Base-by-base conservation (phyloP, 2,888 invertebrate genomes). In the Eilema griseolum region DNA sequence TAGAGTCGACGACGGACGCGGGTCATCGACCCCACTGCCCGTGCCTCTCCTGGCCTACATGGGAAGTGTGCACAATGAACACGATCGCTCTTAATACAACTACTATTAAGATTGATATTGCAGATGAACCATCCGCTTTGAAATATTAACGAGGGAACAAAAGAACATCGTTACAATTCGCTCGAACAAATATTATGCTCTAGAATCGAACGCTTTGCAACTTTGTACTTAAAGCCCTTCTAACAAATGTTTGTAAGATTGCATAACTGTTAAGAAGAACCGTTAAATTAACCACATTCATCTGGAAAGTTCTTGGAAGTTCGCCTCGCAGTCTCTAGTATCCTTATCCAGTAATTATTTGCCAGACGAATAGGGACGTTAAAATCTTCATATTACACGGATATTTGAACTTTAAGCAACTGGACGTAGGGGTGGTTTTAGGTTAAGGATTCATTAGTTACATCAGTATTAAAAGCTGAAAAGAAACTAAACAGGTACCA, bases 21-120 rank as follows among this genome's bases (percentile, higher is more conserved):
- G 94, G 93, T 91, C 93, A 83, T 83, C 73, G 93, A 93, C 88
- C 95, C 82, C 83, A 73, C 83, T 88, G 92, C 85, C 93, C 92
- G 85, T 94, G 92, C 89, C 89, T 90, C 93, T 94, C 92, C 92
- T 95, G 91, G 92, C 94, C 95, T 92, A 95, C 92, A 89, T 93
- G 86, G 72, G 77, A 80, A 71, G 37, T 77, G 73, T 80, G 79
- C 77, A 83, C 72, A 81, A 79, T 74, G 52, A 71, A 76, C 74
- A 72, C 78, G 77, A 79, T 75, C 70, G 75, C 72, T 81, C 76
- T 85, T 83, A 82, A 81, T 80, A 82, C 83, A 81, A 83, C 84
- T 84, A 81, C 83, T 86, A 83, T 78, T 80, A 79, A 76, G 74
- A 83, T 80, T 71, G 77, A 77, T 75, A 84, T 79, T 74, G 70